Percentiles rank a stretch among this genome's conserved stretches.
These are phyloP conservation scores for Benthochromis sp. DNA, from an alignment of 2,113 vertebrate species.

Conservation along the genomic window DNA sequence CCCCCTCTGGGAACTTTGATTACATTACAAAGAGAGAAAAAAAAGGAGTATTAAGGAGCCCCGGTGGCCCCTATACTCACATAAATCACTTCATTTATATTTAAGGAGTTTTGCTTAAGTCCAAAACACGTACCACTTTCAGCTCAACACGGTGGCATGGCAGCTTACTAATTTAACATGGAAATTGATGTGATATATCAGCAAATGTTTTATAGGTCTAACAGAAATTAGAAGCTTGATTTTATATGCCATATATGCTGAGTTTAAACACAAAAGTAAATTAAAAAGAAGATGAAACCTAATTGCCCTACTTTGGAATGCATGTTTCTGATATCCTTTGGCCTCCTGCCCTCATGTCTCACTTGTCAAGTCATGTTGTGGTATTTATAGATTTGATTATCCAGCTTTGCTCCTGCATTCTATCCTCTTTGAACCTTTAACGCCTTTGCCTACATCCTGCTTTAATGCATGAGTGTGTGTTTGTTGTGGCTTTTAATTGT, in stretches of 20 bases:
- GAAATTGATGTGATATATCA: not conserved
- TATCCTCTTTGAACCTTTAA: not conserved
- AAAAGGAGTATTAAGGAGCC: not conserved
- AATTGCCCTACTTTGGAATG: slow-evolving; percentile 46
- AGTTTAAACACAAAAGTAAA: not conserved
- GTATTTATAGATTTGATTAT: slow-evolving; percentile 68
- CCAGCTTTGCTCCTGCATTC: slow-evolving; percentile 41
- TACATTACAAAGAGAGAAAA: slow-evolving; percentile 40
- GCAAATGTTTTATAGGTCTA: not conserved
- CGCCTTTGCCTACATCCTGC: not conserved
- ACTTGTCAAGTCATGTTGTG: slow-evolving; percentile 72
- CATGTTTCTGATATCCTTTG: slow-evolving; percentile 54
- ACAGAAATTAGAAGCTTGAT: not conserved
- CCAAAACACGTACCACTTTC: not conserved
- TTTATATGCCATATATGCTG: not conserved
- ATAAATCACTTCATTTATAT: not conserved
- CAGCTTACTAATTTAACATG: not conserved
- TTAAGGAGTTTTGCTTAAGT: not conserved
- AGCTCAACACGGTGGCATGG: not conserved
- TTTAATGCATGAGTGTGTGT: not conserved
- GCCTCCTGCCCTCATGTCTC: slow-evolving; percentile 58
- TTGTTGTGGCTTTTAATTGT: not conserved
- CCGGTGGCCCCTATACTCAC: not conserved
- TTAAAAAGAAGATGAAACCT: slow-evolving; percentile 3
- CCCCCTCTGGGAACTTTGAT: slow-evolving; percentile 56